Conservation (phyloP, 1,140 invertebrate genomes). For the Drosophila nannoptera region DNA sequence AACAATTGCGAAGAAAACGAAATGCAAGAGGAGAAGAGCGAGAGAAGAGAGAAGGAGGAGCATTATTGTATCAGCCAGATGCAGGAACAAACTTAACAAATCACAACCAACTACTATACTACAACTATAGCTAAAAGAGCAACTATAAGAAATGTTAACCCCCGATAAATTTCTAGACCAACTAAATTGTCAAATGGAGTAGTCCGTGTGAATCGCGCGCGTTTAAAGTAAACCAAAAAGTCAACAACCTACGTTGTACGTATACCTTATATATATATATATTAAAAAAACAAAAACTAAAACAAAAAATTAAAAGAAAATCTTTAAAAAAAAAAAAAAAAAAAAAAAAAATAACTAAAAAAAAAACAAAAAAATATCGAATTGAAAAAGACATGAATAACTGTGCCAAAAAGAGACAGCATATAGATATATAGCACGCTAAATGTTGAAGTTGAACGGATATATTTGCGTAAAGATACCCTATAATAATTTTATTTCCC, state of each 20-base stretch:
- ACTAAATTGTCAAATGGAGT: constrained; percentile 67
- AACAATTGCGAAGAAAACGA: background rate
- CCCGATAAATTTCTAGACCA: constrained; percentile 3
- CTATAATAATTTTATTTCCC: constrained; percentile 38
- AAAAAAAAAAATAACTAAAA: constrained; percentile 11
- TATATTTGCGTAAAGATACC: constrained; percentile 30
- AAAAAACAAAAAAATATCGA: constrained; percentile 6
- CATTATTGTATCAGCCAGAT: constrained; percentile 16
- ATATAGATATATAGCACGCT: constrained; percentile 55
- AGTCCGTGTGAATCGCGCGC: constrained; percentile 68
- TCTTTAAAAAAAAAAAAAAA: constrained; percentile 30
- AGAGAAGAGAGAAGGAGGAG: background rate
- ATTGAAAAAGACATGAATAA: constrained; percentile 65
- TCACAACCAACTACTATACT: too few species aligned
- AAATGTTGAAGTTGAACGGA: constrained; percentile 57
- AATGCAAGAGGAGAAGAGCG: background rate
- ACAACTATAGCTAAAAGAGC: constrained; percentile 40
- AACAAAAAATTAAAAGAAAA: constrained; percentile 18
- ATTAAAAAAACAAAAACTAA: constrained; percentile 20
- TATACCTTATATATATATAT: constrained; percentile 36
- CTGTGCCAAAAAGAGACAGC: constrained; percentile 68
- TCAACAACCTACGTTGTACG: constrained; percentile 70
- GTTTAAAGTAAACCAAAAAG: constrained; percentile 54
- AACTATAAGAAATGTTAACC: constrained; percentile 29
- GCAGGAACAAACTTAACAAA: constrained; percentile 4